Evolutionary conservation across 1,140 invertebrate species (phyloP).

Genomic region (Achatina immaculata): DNA sequence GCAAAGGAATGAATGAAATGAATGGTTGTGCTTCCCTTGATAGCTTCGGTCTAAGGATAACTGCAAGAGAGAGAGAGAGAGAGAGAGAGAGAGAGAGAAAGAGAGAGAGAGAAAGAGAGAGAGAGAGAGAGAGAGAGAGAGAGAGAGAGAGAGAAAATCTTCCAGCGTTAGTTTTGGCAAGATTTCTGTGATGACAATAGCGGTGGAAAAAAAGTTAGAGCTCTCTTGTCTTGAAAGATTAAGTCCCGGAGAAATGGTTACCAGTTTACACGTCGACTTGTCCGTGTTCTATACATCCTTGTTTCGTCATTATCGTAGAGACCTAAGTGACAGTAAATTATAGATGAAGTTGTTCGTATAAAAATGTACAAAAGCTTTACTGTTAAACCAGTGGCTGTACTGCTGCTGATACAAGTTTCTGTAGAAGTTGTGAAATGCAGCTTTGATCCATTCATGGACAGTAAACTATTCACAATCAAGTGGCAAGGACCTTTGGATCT

Average conservation of each 20-base stretch:
- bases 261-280: slow-evolving; percentile 9
- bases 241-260: neutral
- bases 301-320: neutral
- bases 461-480: slow-evolving; percentile 58
- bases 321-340: neutral
- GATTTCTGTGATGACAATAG: too few relatives aligned
- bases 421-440: slow-evolving; percentile 15
- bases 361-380: neutral
- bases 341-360: neutral
- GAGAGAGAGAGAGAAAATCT: too few relatives aligned
- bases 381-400: neutral
- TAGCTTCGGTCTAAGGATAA: too few relatives aligned
- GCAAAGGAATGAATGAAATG: too few relatives aligned
- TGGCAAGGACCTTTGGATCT: slow-evolving; percentile 55
- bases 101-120: too few relatives aligned
- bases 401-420: neutral
- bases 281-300: neutral
- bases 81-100: too few relatives aligned
- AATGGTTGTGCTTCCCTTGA: too few relatives aligned
- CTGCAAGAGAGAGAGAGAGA: too few relatives aligned
- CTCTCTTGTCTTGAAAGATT: neutral
- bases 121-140: too few relatives aligned
- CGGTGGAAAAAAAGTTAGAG: neutral
- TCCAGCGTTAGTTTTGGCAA: too few relatives aligned
- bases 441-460: slow-evolving; percentile 65